These are phyloP conservation scores for Eristalis arbustorum DNA, from an alignment of 2,888 invertebrate genomes.

Conservation along the genomic window DNA sequence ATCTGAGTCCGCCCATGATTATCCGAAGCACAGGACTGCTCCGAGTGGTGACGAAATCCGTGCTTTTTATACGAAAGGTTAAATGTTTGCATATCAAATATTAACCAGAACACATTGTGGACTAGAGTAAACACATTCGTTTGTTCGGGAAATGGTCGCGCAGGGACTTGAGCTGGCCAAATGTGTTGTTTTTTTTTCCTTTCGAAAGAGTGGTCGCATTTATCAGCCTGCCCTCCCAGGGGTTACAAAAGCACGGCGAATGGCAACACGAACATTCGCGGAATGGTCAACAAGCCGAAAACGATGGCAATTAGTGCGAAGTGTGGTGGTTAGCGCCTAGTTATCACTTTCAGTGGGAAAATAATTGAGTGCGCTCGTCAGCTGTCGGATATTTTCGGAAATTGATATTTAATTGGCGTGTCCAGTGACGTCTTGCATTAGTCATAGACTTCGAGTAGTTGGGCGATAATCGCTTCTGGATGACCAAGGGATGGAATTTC, in stretches of 20 bases:
- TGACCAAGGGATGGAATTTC: neutral
- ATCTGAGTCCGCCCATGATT: conserved; percentile 17
- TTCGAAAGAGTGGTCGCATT: neutral
- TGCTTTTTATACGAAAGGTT: conserved; percentile 35
- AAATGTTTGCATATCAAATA: conserved; percentile 2
- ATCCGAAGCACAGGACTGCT: conserved; percentile 27
- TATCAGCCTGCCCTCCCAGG: neutral
- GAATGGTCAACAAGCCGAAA: neutral
- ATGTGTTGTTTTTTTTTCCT: neutral
- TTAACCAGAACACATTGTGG: conserved; percentile 5
- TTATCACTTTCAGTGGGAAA: neutral
- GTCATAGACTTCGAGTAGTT: neutral
- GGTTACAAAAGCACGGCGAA: too few relatives aligned
- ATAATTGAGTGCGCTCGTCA: neutral
- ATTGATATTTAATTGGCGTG: neutral
- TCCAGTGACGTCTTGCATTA: neutral
- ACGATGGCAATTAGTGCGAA: neutral
- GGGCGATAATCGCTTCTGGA: neutral
- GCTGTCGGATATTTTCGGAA: neutral
- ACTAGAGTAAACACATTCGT: conserved; percentile 34
- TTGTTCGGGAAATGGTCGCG: conserved; percentile 1
- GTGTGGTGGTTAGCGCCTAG: neutral
- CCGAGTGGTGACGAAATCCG: neutral
- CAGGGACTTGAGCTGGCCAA: neutral
- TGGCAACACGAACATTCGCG: neutral